phyloP scores from a whole-genome alignment of 2,113 vertebrate species.

The Notarius lentiginosus region DNA sequence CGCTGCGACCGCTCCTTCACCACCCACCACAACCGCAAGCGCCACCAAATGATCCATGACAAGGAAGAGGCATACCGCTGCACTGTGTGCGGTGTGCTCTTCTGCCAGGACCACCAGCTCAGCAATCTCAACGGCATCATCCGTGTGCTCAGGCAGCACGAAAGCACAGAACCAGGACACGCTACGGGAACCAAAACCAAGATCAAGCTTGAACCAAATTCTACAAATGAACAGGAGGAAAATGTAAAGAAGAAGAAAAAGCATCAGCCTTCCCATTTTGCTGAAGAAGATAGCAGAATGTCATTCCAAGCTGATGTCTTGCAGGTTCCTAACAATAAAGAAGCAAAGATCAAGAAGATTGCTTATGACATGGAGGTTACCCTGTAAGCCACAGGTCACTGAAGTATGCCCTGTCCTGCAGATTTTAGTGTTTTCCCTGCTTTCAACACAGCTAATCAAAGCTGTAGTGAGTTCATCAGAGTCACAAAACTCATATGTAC shows the following conservation, averaged over 20 bases:
- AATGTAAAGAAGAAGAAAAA: background rate
- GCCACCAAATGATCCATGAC: constrained; percentile 66
- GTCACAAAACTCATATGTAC: background rate
- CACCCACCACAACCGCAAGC: constrained; percentile 66
- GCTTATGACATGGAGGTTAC: constrained; percentile 40
- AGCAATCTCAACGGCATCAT: constrained; percentile 23
- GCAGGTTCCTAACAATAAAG: background rate
- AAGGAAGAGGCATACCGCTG: constrained; percentile 65
- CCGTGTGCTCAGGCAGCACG: constrained; percentile 18
- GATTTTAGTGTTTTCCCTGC: background rate
- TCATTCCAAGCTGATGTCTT: background rate
- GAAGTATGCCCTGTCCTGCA: background rate
- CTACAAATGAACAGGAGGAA: background rate
- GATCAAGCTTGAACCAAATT: background rate
- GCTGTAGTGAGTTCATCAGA: background rate
- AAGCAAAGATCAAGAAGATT: constrained; percentile 25
- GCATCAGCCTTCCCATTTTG: background rate
- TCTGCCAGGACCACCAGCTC: constrained; percentile 64
- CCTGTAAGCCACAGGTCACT: background rate
- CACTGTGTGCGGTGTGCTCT: constrained; percentile 59
- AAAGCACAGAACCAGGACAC: background rate
- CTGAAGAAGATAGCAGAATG: background rate
- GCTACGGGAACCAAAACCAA: background rate
- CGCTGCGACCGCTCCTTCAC: constrained; percentile 68
- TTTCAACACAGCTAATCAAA: background rate